These are phyloP conservation scores for Rhodeus uyekii DNA, from an alignment of 2,797 vertebrate species.

Conservation along the genomic window DNA sequence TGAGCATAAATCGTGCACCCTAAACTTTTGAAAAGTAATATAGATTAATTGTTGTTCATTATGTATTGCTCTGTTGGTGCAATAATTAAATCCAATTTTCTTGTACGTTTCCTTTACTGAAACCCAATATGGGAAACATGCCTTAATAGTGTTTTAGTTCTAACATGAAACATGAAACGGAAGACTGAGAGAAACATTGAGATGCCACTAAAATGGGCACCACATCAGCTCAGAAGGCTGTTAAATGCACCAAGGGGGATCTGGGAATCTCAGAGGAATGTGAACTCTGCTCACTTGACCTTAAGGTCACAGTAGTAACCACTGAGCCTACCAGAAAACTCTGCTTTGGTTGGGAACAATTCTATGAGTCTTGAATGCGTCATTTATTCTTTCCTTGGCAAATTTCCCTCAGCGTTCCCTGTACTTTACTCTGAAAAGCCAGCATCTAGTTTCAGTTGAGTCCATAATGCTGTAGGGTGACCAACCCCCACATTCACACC, in stretches of 20 bases:
- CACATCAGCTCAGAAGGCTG: constrained; percentile 12
- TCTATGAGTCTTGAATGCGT: constrained; percentile 27
- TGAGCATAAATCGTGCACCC: neutral
- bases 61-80: neutral
- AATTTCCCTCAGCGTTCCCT: constrained; percentile 9
- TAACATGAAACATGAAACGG: neutral
- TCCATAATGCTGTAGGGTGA: constrained; percentile 20
- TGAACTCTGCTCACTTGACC: constrained; percentile 48
- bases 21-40: neutral
- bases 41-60: neutral
- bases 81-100: neutral
- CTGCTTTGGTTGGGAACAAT: neutral
- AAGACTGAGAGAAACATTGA: constrained; percentile 1
- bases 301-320: constrained; percentile 28
- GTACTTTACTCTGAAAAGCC: constrained; percentile 9
- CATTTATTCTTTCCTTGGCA: constrained; percentile 31
- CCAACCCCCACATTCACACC: constrained; percentile 27
- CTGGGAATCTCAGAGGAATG: constrained; percentile 34
- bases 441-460: constrained; percentile 21
- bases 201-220: neutral
- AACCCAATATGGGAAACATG: neutral
- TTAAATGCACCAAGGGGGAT: constrained; percentile 14
- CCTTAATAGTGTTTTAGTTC: neutral
- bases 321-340: constrained; percentile 13
- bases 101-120: neutral